These are phyloP conservation scores for Parotocinclus haroldoi DNA, from an alignment of 2,797 vertebrate species.

Conservation along the genomic window DNA sequence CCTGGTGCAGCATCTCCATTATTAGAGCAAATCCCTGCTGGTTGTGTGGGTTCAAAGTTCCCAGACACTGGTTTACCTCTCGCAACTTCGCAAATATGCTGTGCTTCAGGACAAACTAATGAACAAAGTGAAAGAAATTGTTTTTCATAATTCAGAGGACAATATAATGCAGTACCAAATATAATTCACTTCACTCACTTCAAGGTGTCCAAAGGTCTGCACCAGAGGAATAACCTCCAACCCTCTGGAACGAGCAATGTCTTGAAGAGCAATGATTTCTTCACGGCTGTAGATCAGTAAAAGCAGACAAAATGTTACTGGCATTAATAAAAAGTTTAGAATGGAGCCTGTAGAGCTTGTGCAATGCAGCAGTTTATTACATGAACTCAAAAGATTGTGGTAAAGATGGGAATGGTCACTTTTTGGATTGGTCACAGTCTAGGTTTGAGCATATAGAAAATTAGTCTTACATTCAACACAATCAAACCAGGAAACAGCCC, in stretches of 20 bases:
- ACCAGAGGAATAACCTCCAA: conserved; percentile 89
- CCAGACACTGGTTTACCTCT: conserved; percentile 80
- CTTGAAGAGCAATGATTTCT: conserved; percentile 78
- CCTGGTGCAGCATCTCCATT: conserved; percentile 83
- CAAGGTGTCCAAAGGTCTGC: conserved; percentile 96
- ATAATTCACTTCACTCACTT: conserved; percentile 71
- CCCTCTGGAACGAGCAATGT: conserved; percentile 67
- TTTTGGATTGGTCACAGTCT: no score
- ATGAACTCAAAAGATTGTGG: no score
- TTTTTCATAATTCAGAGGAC: neutral
- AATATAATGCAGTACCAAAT: neutral
- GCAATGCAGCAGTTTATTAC: no score
- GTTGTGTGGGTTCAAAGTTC: conserved; percentile 85
- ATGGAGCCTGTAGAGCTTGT: no score
- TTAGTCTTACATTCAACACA: no score
- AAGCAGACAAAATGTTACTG: neutral
- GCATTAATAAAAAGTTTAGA: no score
- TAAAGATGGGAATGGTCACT: no score
- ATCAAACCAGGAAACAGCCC: no score
- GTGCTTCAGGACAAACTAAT: conserved; percentile 92
- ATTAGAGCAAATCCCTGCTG: conserved; percentile 75
- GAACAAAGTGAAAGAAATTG: neutral
- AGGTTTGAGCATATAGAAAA: neutral
- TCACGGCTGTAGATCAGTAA: conserved; percentile 62
- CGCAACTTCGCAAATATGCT: conserved; percentile 74